Evolutionary conservation across 2,888 invertebrate genomes (phyloP).

Genomic region (Trachelus troglodyta): DNA sequence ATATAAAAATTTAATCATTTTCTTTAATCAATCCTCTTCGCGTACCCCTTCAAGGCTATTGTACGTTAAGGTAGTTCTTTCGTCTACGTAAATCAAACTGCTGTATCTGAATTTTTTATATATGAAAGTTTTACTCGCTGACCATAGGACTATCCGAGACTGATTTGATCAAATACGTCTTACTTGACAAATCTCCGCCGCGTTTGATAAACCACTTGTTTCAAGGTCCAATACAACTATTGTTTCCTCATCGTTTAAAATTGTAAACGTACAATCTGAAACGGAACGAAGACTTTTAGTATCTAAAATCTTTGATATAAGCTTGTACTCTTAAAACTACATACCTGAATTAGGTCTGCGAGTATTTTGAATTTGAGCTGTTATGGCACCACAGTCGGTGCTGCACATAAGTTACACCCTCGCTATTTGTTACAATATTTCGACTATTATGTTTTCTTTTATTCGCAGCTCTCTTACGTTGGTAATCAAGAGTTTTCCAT

Average conservation of each 20-base stretch:
- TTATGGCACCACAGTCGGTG: slow-evolving; percentile 14
- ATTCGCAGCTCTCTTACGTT: no score
- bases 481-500: no score
- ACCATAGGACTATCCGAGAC: no score
- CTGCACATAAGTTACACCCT: slow-evolving; percentile 22
- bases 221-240: slow-evolving; percentile 22
- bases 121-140: no score
- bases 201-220: slow-evolving; percentile 18
- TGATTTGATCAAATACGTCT: background rate
- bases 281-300: background rate
- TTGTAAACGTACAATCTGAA: background rate
- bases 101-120: no score
- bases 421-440: background rate
- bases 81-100: no score
- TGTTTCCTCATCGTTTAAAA: slow-evolving; percentile 9
- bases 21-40: no score
- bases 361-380: slow-evolving; percentile 10
- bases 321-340: background rate
- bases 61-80: no score
- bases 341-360: background rate
- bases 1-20: no score
- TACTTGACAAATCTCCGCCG: slow-evolving; percentile 26
- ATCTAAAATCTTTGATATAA: background rate
- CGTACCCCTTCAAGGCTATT: no score
- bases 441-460: no score